Percentiles rank a stretch among this genome's conserved stretches.
Evolutionary conservation across 1,140 invertebrate genomes (phyloP).

Genomic region (Drosophila saltans): DNA sequence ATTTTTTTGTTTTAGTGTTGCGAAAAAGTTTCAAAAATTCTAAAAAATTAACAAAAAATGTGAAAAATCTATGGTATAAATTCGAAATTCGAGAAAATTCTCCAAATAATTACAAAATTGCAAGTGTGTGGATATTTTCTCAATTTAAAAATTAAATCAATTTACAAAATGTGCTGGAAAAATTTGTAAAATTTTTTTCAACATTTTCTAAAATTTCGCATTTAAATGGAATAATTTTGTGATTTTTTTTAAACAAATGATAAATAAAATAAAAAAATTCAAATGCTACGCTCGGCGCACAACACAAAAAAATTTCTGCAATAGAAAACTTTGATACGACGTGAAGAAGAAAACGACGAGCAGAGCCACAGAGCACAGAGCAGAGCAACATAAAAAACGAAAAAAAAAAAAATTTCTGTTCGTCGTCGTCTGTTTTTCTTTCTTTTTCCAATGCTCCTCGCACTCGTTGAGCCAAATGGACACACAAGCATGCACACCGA

Average conservation of each 20-base stretch:
- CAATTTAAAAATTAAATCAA: conserved; percentile 42
- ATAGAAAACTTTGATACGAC: conserved; percentile 83
- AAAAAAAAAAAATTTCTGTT: conserved; percentile 78
- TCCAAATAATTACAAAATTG: conserved; percentile 71
- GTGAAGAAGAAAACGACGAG: conserved; percentile 81
- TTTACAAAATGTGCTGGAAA: conserved; percentile 33
- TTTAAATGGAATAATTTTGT: conserved; percentile 66
- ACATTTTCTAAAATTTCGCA: conserved; percentile 72
- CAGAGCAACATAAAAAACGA: conserved; percentile 30
- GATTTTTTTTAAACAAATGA: conserved; percentile 57
- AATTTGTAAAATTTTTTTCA: conserved; percentile 68
- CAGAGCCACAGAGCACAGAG: conserved; percentile 60
- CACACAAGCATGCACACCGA: conserved; percentile 70
- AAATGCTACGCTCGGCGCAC: conserved; percentile 47
- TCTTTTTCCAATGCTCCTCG: conserved; percentile 83
- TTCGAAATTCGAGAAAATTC: conserved; percentile 71
- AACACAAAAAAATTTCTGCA: conserved; percentile 82
- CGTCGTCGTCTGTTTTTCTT: conserved; percentile 82
- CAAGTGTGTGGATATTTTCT: conserved; percentile 46
- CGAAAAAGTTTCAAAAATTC: conserved; percentile 80
- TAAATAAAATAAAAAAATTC: conserved; percentile 47
- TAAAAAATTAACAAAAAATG: conserved; percentile 76
- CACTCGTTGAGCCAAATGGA: conserved; percentile 69
- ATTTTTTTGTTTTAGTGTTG: conserved; percentile 82
- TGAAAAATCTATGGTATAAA: conserved; percentile 77